A percentile compares a stretch with the other conserved stretches of the same genome.
These are phyloP conservation scores for Hemicrepidius hirtus DNA, from an alignment of 2,888 invertebrate genomes.

Conservation along the genomic window DNA sequence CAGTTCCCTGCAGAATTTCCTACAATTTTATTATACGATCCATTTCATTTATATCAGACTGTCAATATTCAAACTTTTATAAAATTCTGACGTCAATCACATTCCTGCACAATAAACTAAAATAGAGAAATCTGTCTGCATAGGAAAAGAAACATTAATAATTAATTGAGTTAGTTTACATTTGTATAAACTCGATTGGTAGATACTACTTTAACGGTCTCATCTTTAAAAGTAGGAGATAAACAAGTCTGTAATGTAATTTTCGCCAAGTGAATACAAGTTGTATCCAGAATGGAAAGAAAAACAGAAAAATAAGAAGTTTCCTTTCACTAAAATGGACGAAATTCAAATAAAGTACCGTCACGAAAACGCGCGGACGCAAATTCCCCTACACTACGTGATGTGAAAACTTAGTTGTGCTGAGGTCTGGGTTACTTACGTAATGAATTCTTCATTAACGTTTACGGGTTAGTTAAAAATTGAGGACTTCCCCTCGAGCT, in stretches of 20 bases:
- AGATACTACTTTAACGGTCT: no score
- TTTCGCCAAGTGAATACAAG: slow-evolving; percentile 1
- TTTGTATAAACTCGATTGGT: no score
- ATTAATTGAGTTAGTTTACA: no score
- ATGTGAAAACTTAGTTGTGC: slow-evolving; percentile 31
- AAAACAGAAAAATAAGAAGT: slow-evolving; percentile 19
- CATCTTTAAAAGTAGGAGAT: neutral
- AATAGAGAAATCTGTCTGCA: no score
- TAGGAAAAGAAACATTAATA: no score
- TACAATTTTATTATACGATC: no score
- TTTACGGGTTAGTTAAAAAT: slow-evolving; percentile 46
- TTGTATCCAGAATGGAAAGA: slow-evolving; percentile 1
- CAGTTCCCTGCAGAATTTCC: no score
- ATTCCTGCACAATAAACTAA: no score
- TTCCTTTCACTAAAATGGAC: slow-evolving; percentile 22
- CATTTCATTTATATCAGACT: no score
- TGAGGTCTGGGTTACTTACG: slow-evolving; percentile 33
- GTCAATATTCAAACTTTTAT: no score
- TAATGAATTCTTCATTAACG: slow-evolving; percentile 50
- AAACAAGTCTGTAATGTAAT: slow-evolving; percentile 17
- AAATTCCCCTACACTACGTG: slow-evolving; percentile 32
- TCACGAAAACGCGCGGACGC: slow-evolving; percentile 14
- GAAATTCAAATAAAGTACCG: slow-evolving; percentile 32
- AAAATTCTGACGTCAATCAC: no score
- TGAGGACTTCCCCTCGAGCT: slow-evolving; percentile 25